Percentiles rank a stretch among this genome's conserved stretches.
These are phyloP conservation scores for Melanargia galathea DNA, from an alignment of 2,888 invertebrate genomes.

Conservation along the genomic window DNA sequence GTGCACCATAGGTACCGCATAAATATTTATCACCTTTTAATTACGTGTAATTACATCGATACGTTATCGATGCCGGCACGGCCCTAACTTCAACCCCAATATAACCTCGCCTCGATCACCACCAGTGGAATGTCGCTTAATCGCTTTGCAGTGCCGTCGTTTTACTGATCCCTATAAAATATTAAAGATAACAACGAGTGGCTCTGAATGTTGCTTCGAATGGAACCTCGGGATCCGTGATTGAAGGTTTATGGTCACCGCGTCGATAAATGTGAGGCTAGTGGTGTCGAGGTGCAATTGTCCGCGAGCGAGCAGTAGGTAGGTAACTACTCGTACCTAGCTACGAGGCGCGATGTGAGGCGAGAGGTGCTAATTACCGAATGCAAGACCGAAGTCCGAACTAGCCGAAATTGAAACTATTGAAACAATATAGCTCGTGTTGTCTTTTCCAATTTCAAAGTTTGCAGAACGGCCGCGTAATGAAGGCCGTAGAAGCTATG, in stretches of 20 bases:
- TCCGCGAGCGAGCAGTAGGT: constrained; percentile 32
- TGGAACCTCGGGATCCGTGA: constrained; percentile 64
- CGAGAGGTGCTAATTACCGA: constrained; percentile 80
- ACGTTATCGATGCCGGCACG: constrained; percentile 61
- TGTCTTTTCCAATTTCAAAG: constrained; percentile 79
- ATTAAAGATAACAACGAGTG: constrained; percentile 80
- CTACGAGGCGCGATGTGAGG: constrained; percentile 53
- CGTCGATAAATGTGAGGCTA: constrained; percentile 69
- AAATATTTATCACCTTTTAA: constrained; percentile 72
- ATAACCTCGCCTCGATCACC: constrained; percentile 51
- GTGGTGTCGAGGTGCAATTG: constrained; percentile 53
- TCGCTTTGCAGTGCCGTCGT: constrained; percentile 76
- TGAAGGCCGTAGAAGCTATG: constrained; percentile 77
- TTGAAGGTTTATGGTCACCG: constrained; percentile 76
- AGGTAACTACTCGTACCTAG: not conserved
- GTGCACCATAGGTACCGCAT: constrained; percentile 54
- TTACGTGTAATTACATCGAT: constrained; percentile 67
- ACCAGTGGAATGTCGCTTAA: constrained; percentile 73
- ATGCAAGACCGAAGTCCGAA: constrained; percentile 77
- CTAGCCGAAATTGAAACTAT: constrained; percentile 79
- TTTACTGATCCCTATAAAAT: constrained; percentile 82
- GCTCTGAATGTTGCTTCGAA: constrained; percentile 65
- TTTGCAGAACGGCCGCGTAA: constrained; percentile 80
- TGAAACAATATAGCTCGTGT: constrained; percentile 79
- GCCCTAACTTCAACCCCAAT: constrained; percentile 51